Evolutionary conservation across 2,888 invertebrate genomes (phyloP), one percentile per base, ranked within the genome.

Genomic region (Drosophila imparisetae): DNA sequence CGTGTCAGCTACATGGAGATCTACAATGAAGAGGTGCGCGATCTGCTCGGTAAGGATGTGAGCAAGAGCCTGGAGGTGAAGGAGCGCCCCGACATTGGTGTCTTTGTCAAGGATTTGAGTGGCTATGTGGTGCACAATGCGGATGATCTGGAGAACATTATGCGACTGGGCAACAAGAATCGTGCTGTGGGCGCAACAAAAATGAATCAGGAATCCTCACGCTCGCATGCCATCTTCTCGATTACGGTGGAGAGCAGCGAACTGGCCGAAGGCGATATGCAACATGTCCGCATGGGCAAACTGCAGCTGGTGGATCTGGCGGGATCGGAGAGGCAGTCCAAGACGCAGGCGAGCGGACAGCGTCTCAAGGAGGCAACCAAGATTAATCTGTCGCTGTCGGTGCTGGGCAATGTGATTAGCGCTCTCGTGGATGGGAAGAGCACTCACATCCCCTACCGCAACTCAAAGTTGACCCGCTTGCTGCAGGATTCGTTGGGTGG

Each of bases 1-100:
- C 96, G 99, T 82, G 99, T 99, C 7, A 98, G 99, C 0, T 99
- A 99, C 92, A 94, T 99, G 93, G 99, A 99, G 94, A 99, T 99
- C 75, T 99, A 99, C 93, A 99, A 99, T 93, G 99, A 99, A 93
- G 99, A 99, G 93, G 98, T 99, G 0, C 95, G 99, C 32, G 99
- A 99, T 94, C 94, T 99, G 50, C 94, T 99, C 6, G 96, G 96
- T 8, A 97, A 97, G 92, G 97, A 98, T 93, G 97, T 98, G 38
- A 96, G 96, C 81, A 95, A 95, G 87, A 96, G 96, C 86, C 94
- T 98, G 18, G 98, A 98, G 93, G 97, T 99, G 2, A 98, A 98
- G 93, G 99, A 99, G 93, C 94, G 98, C 7, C 97, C 98, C 0
- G 99, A 99, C 91, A 96, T 98, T 75, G 91, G 99, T 4, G 99